Evolutionary conservation across 2,888 invertebrate genomes (phyloP).

Genomic region (Eretmocerus hayati): DNA sequence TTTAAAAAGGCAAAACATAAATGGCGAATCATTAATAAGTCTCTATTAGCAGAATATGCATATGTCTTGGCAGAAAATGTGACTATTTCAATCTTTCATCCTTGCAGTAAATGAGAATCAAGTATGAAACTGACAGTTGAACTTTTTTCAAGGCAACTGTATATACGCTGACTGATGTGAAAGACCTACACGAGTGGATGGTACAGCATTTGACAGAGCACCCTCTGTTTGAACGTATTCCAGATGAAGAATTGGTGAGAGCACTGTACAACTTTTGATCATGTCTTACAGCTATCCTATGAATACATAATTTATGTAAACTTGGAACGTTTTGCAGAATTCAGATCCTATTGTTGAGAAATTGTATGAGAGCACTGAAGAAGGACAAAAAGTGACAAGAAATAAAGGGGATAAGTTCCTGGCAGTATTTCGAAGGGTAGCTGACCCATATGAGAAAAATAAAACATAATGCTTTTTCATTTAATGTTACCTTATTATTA

Average conservation of each 20-base stretch:
- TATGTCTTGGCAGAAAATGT: conserved; percentile 82
- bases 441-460: conserved; percentile 45
- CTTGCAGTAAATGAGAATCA: neutral
- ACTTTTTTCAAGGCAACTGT: conserved; percentile 65
- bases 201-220: conserved; percentile 83
- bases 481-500: neutral
- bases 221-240: conserved; percentile 75
- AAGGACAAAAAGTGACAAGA: conserved; percentile 94
- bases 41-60: conserved; percentile 92
- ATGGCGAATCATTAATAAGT: conserved; percentile 95
- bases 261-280: neutral
- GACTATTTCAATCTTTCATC: conserved; percentile 33
- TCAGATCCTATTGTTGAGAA: conserved; percentile 81
- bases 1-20: conserved; percentile 98
- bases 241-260: conserved; percentile 69
- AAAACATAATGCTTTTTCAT: conserved; percentile 7
- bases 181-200: conserved; percentile 97
- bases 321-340: conserved; percentile 52
- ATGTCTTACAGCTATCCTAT: conserved; percentile 14
- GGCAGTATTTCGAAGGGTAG: conserved; percentile 75
- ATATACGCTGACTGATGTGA: conserved; percentile 96
- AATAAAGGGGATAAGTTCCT: conserved; percentile 90
- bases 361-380: conserved; percentile 89
- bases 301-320: conserved; percentile 5
- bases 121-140: too few species aligned